These are phyloP conservation scores for Ceratoteleas bidentatus DNA, from an alignment of 1,140 invertebrate species.

Conservation along the genomic window DNA sequence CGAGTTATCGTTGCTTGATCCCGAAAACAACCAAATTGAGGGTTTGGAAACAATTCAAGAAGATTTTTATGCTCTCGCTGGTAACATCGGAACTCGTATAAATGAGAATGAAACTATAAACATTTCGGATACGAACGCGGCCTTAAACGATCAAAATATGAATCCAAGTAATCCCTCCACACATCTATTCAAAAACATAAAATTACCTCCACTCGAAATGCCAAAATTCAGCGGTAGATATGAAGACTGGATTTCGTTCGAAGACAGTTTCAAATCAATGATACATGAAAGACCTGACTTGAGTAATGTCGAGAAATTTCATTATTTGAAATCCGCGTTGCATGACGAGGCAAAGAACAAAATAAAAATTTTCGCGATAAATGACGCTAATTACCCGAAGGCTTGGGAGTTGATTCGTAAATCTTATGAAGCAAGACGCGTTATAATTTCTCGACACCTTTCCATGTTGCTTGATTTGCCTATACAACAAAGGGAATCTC, in stretches of 20 bases:
- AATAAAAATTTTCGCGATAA: constrained; percentile 36
- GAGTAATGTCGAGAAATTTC: constrained; percentile 51
- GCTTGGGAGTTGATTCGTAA: constrained; percentile 27
- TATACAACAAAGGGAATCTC: constrained; percentile 19
- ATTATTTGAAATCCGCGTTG: constrained; percentile 48
- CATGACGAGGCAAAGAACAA: constrained; percentile 27
- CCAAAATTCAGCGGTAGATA: constrained; percentile 34
- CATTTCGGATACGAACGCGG: neutral
- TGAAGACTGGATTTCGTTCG: constrained; percentile 52
- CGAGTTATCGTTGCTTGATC: no score
- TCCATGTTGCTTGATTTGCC: constrained; percentile 22
- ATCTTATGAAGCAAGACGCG: constrained; percentile 5
- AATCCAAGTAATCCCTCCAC: neutral
- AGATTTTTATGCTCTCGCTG: no score
- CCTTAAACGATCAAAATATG: no score
- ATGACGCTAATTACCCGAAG: constrained; percentile 26
- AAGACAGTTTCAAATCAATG: constrained; percentile 33
- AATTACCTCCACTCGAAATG: constrained; percentile 36
- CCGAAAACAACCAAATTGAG: no score
- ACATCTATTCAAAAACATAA: constrained; percentile 7
- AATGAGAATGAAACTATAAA: neutral
- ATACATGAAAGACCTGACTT: constrained; percentile 29
- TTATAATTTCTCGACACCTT: constrained; percentile 10
- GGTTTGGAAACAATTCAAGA: no score
- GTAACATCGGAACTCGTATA: no score